A percentile compares a stretch with the other conserved stretches of the same genome.
Conservation (phyloP, 2,888 invertebrate species). For the Oxycera nigricornis region DNA sequence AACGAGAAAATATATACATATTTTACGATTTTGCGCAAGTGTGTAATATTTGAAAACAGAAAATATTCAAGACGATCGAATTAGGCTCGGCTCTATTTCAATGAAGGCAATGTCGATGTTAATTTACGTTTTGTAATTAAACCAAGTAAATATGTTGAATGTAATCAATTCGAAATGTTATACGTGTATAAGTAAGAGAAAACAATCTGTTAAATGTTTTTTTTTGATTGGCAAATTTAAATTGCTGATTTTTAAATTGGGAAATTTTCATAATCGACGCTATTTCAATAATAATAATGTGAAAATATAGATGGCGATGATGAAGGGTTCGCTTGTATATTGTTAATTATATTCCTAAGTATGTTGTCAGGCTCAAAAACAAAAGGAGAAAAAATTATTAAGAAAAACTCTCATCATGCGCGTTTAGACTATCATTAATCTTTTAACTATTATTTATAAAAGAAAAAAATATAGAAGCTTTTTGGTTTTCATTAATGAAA, state of each 20-base stretch:
- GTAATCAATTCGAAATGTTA: background rate
- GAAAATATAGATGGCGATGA: background rate
- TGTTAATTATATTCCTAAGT: background rate
- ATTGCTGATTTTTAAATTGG: background rate
- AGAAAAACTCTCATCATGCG: no score
- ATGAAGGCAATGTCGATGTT: slow-evolving; percentile 3
- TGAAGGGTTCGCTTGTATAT: background rate
- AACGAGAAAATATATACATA: slow-evolving; percentile 44
- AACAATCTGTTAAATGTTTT: background rate
- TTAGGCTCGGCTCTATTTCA: background rate
- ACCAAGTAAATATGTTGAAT: background rate
- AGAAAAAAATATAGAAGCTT: no score
- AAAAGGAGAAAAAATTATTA: no score
- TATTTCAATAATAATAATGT: background rate
- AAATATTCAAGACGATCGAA: background rate
- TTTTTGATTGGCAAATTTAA: background rate
- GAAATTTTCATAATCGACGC: background rate
- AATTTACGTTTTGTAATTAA: background rate
- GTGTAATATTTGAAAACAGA: no score
- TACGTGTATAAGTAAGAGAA: background rate
- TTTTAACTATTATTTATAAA: no score
- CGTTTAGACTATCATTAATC: no score
- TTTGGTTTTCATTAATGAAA: no score
- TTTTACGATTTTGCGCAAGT: slow-evolving; percentile 43
- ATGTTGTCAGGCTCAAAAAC: background rate